These are phyloP conservation scores for Darevskia mixta DNA, from an alignment of 2,797 vertebrate genomes.

Conservation along the genomic window DNA sequence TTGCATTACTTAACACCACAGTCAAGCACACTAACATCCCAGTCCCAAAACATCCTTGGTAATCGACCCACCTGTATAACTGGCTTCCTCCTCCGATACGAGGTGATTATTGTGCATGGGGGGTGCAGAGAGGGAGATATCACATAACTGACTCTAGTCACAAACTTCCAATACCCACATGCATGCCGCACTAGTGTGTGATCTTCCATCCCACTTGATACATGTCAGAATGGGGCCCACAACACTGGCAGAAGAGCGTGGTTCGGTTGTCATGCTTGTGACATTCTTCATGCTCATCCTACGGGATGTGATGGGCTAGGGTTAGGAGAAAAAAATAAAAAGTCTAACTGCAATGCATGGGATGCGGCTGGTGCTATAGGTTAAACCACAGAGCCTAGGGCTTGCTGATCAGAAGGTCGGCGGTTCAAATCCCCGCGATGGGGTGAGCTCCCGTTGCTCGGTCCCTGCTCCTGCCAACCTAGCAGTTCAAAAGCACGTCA, in stretches of 20 bases:
- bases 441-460: no score
- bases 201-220: background rate
- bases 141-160: no score
- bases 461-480: no score
- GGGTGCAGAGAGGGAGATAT: background rate
- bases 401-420: no score
- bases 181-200: background rate
- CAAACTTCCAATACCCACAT: background rate
- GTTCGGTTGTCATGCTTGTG: background rate
- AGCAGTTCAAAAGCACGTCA: no score
- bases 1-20: background rate
- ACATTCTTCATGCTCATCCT: background rate
- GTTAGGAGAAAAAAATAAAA: no score
- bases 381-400: no score
- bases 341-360: background rate
- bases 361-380: no score
- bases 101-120: background rate
- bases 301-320: no score
- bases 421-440: no score
- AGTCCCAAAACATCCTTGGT: background rate
- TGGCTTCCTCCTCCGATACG: background rate
- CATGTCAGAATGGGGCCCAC: background rate
- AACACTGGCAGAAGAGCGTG: background rate
- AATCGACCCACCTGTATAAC: background rate
- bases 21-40: background rate